A percentile compares a stretch with the other conserved stretches of the same genome.
Evolutionary conservation across 2,113 vertebrate genomes (phyloP).

Genomic region (Paradoxurus hermaphroditus): DNA sequence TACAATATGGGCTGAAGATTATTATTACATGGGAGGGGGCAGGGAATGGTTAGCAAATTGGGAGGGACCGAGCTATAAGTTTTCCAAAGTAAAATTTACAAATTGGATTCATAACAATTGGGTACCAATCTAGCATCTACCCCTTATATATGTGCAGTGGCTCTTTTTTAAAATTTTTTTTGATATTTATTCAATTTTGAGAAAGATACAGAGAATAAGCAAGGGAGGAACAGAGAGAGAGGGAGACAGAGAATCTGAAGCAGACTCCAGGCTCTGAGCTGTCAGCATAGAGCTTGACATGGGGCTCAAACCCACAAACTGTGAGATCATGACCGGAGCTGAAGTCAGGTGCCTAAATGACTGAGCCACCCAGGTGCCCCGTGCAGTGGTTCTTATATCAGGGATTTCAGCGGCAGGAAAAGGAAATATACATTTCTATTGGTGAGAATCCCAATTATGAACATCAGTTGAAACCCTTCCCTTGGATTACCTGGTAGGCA

Average conservation of each 20-base stretch:
- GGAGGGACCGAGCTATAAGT: neutral
- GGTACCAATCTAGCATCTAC: neutral
- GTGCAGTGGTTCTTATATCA: neutral
- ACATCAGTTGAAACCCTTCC: neutral
- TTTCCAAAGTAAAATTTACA: neutral
- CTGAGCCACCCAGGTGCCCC: too few species aligned
- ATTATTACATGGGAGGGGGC: neutral
- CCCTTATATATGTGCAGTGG: neutral
- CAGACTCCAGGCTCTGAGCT: too few species aligned
- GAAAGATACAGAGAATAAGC: too few species aligned
- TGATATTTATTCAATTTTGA: too few species aligned
- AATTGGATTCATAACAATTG: neutral
- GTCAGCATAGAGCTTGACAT: too few species aligned
- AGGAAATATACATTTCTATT: neutral
- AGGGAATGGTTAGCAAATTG: neutral
- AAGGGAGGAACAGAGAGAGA: too few species aligned
- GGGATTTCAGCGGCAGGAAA: neutral
- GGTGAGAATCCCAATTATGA: neutral
- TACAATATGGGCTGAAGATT: neutral
- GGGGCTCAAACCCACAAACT: too few species aligned
- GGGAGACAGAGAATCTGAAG: too few species aligned
- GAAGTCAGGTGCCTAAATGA: too few species aligned
- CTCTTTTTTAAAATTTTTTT: too few species aligned
- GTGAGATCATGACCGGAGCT: too few species aligned
- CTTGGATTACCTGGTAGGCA: neutral